Evolutionary conservation across 2,888 invertebrate genomes (phyloP), one percentile per base, ranked within the genome.

Genomic region (Lomographa bimaculata): DNA sequence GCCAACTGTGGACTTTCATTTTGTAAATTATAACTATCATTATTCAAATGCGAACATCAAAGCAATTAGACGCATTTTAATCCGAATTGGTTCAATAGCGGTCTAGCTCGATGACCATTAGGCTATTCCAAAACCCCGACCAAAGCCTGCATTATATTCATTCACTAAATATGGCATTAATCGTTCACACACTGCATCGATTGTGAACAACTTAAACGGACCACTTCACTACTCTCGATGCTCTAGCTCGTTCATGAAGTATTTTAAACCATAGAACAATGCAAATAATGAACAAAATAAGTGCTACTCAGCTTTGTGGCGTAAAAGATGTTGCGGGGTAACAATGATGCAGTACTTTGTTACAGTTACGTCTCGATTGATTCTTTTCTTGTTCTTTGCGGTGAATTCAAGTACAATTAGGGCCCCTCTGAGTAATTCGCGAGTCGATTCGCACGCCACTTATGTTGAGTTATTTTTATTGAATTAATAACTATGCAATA

Each of bases 331-430:
- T 82, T 72, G 76, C 58, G 60, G 42, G 47, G 46, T 53, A 63
- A 84, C 81, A 84, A 85, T 71, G 50, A 57, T 50, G 60, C 61
- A 64, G 79, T 81, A 79, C 76, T 80, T 79, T 79, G 80, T 80
- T 82, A 82, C 83, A 78, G 79, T 84, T 84, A n/a, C n/a, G 83
- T 84, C 73, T 64, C 85, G 60, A 68, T 65, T 71, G 65, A 77
- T 74, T 79, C 68, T 60, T 74, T 82, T 71, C 68, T 65, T 61
- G 55, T 67, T 68, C 61, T 62, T 71, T 62, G 55, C 45, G 24
- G 54, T 57, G 63, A 66, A 44, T 5, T 65, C 57, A 38, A 65
- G 82, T 14, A 14, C 14, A 14, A 4, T 14, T 14, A 4, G 4
- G 3, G 14, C 14, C 14, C 4, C 4, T 14, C 3, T 14, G 14